Evolutionary conservation across 30 jellyfish, hydroid and myxozoan species (phyloP), one percentile per base, ranked within the genome.

Genomic region (Chironex yamaguchii): DNA sequence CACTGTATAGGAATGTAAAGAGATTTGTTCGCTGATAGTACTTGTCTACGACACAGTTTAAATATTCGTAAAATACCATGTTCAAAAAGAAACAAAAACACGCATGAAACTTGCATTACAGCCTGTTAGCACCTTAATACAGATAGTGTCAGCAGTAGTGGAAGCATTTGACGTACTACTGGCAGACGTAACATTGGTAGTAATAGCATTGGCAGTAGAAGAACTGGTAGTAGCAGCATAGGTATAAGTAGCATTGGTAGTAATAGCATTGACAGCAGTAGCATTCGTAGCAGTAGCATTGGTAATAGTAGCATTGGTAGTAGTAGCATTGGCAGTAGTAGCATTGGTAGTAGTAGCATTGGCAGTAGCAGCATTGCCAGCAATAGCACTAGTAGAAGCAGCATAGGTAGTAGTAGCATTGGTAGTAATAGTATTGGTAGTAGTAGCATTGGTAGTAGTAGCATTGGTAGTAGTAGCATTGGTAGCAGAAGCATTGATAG

Each of bases 1-100:
- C 99, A 77, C 99, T 94, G 75, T 0, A 29, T 67, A 67, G 21
- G 64, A 48, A 35, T 27, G 35, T 33, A 13, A 13, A 34, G 17
- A n/a, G n/a, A n/a, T n/a, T n/a, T n/a, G n/a, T n/a, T n/a, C n/a
- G n/a, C n/a, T n/a, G n/a, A n/a, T n/a, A n/a, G n/a, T n/a, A n/a
- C n/a, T n/a, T n/a, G n/a, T n/a, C n/a, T n/a, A n/a, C n/a, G n/a
- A n/a, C n/a, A n/a, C n/a, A n/a, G n/a, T n/a, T n/a, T n/a, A n/a
- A n/a, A n/a, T n/a, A n/a, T n/a, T n/a, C n/a, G n/a, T n/a, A n/a
- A n/a, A n/a, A n/a, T n/a, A n/a, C n/a, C n/a, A n/a, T n/a, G n/a
- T n/a, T n/a, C n/a, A n/a, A n/a, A n/a, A n/a, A n/a, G n/a, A n/a
- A n/a, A n/a, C n/a, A n/a, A n/a, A n/a, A n/a, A n/a, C n/a, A n/a